Evolutionary conservation across 2,113 vertebrate species (phyloP), one percentile per base, ranked within the genome.

Genomic region (Sterrhoptilus dennistouni): DNA sequence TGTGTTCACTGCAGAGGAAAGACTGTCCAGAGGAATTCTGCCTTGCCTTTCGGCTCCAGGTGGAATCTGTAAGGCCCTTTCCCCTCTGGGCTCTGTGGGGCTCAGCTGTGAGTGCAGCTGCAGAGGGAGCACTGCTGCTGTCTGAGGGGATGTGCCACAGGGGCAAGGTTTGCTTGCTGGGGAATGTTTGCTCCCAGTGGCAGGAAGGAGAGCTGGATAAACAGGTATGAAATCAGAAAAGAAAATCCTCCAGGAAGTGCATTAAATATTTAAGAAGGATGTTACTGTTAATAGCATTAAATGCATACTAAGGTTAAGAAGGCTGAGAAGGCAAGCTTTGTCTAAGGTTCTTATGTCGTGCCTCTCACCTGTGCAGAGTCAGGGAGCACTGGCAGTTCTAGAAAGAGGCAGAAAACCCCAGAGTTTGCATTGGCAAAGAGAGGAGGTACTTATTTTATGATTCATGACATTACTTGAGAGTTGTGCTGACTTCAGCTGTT

Each of bases 191-290:
- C 49, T 88, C 79, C 79, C 70, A 80, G 78, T 60, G 47, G 68
- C 3, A 6, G 84, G 69, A 91, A 84, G 47, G 44, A 82, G 14
- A 66, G 29, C 24, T 87, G 56, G 59, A 63, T 94, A 78, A 91
- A 84, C 12, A 74, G 27, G 38, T 91, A 78, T 11, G 12, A 82
- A 94, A 54, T 44, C 2, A 9, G 70, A 74, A 74, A 70, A 93
- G 35, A 70, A 95, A 90, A 82, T 27, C 69, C 52, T 82, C 52
- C 24, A 66, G 65, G 42, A 94, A 71, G 14, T 44, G 65, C 53
- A 68, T 68, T 78, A 65, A 87, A 36, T 89, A 66, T 91, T 82
- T 93, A 89, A 95, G 80, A 90, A 89, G 81, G 87, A 87, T 95
- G 65, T 81, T 84, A 66, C 54, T 0, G 0, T 78, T 94, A 94